Evolutionary conservation across 1,140 invertebrate genomes (phyloP).

Genomic region (Antheraea mylitta): DNA sequence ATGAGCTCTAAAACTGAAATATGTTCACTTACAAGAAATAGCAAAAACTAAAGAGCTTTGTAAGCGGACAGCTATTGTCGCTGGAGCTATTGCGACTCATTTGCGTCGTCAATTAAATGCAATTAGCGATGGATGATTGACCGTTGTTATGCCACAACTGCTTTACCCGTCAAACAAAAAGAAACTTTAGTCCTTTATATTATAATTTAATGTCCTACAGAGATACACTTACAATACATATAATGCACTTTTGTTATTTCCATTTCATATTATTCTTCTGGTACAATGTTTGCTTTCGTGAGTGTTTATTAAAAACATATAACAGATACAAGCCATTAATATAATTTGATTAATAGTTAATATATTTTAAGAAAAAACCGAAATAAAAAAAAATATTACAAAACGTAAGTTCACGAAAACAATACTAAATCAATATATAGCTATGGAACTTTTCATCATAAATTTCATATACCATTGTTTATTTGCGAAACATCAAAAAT

Average conservation of each 20-base stretch:
- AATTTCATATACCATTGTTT: no score
- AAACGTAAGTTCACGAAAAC: no score
- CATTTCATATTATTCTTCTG: background rate
- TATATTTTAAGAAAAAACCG: no score
- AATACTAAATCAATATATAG: no score
- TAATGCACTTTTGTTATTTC: background rate
- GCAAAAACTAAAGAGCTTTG: background rate
- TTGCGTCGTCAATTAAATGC: slow-evolving; percentile 28
- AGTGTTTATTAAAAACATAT: no score
- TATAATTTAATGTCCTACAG: background rate
- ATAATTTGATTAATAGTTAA: no score
- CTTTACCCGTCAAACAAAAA: background rate
- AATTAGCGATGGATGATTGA: slow-evolving; percentile 19
- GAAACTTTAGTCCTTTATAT: background rate
- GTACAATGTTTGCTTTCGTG: background rate
- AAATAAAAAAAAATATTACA: no score
- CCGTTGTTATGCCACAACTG: slow-evolving; percentile 9
- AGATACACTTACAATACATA: no score
- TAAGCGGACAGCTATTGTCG: slow-evolving; percentile 12
- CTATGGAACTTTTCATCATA: no score
- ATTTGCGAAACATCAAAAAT: no score
- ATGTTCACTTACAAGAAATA: background rate
- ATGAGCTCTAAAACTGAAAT: background rate
- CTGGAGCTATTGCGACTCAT: slow-evolving; percentile 17
- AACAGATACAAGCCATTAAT: no score